phyloP scores from a whole-genome alignment of 2,888 invertebrate genomes.

The Himalopsyche anomala region DNA sequence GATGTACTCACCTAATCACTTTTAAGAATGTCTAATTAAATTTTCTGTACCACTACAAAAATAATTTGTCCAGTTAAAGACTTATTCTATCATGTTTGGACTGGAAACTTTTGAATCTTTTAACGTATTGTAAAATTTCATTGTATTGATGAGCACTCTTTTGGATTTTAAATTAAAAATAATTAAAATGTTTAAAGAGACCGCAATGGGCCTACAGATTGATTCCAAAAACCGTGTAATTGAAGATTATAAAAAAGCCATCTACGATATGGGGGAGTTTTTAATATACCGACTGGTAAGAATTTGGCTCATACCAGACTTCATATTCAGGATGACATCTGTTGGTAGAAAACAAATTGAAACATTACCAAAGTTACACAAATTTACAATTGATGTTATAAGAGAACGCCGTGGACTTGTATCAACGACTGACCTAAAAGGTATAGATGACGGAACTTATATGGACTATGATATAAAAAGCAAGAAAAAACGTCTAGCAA shows the following conservation, averaged over 20 bases:
- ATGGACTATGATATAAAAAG: slow-evolving; percentile 28
- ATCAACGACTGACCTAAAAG: too few species aligned
- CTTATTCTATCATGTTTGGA: too few species aligned
- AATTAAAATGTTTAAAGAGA: slow-evolving; percentile 75
- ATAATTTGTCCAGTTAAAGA: too few species aligned
- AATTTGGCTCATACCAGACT: slow-evolving; percentile 77
- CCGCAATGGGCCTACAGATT: slow-evolving; percentile 83
- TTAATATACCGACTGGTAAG: slow-evolving; percentile 71
- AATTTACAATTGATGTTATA: slow-evolving; percentile 71
- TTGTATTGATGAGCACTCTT: too few species aligned
- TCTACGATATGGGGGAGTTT: slow-evolving; percentile 73
- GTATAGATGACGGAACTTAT: slow-evolving; percentile 8
- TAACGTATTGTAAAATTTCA: too few species aligned
- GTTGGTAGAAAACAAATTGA: slow-evolving; percentile 73
- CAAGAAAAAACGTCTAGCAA: slow-evolving; percentile 76
- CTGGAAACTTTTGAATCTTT: too few species aligned
- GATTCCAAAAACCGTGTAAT: slow-evolving; percentile 72
- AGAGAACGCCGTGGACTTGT: too few species aligned
- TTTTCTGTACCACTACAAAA: too few species aligned
- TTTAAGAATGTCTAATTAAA: too few species aligned
- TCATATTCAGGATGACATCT: slow-evolving; percentile 75
- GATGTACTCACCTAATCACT: too few species aligned
- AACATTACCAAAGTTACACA: slow-evolving; percentile 74
- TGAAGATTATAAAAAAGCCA: slow-evolving; percentile 78
- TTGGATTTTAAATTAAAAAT: not conserved